Conservation (phyloP, 2,113 vertebrate species). For the Cathartes aura region DNA sequence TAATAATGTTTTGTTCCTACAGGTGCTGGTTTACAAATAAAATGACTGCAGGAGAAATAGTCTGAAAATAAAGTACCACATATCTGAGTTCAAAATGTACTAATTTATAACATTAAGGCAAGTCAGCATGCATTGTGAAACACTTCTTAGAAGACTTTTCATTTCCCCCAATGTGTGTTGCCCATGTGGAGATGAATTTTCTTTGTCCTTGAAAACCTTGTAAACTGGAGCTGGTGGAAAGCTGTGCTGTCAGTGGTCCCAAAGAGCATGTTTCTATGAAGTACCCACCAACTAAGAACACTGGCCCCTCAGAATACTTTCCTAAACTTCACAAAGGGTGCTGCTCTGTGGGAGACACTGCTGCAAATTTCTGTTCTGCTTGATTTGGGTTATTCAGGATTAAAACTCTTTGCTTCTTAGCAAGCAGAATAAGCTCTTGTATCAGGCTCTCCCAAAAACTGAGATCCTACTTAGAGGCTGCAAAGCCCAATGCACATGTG, state of each 20-base stretch:
- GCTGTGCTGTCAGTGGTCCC: rapidly evolving
- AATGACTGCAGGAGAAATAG: slow-evolving; percentile 13
- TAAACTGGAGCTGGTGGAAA: not conserved
- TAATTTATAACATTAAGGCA: not conserved
- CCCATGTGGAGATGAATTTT: not conserved
- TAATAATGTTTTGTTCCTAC: slow-evolving; percentile 24
- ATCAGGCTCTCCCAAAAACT: not conserved
- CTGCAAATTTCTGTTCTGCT: not conserved
- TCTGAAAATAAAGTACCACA: not conserved
- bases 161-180: not conserved
- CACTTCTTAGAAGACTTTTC: not conserved
- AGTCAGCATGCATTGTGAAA: not conserved
- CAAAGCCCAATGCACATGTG: not conserved
- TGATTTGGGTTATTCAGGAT: not conserved
- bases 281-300: not conserved
- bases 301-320: not conserved
- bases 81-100: not conserved
- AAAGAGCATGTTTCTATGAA: not conserved
- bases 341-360: not conserved
- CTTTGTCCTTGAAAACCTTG: not conserved
- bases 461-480: not conserved
- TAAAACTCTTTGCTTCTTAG: not conserved
- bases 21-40: slow-evolving; percentile 19
- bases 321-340: not conserved
- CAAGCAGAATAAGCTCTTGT: not conserved